Conservation (phyloP, 2,113 vertebrate genomes). For the Tyrannus savana region DNA sequence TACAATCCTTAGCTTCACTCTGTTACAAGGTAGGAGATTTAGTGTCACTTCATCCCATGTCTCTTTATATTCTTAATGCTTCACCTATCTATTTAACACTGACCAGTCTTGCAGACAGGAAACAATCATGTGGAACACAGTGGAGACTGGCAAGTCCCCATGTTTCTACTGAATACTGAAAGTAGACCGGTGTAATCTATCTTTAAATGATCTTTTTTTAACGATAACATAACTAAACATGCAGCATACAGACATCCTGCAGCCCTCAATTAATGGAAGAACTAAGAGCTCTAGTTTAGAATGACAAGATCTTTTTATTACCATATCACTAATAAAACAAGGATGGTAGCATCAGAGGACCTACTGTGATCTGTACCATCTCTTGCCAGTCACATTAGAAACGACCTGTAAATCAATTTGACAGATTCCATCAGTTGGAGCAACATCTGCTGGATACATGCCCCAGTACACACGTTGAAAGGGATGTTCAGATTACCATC, state of each 20-base stretch:
- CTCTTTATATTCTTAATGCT: neutral
- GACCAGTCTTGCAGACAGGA: neutral
- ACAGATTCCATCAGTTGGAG: slow-evolving; percentile 24
- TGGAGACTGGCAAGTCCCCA: fast-evolving
- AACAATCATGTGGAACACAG: neutral
- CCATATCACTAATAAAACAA: slow-evolving; percentile 18
- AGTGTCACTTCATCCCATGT: neutral
- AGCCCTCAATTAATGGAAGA: neutral
- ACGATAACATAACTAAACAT: neutral
- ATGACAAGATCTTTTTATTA: slow-evolving; percentile 30
- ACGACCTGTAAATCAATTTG: slow-evolving; percentile 17
- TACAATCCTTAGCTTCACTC: neutral
- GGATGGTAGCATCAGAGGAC: neutral
- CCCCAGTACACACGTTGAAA: neutral
- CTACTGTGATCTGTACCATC: neutral
- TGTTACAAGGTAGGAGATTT: neutral
- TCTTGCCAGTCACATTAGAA: slow-evolving; percentile 28
- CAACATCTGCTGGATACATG: neutral
- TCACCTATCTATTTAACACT: neutral
- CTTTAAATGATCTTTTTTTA: neutral
- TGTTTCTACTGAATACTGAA: neutral
- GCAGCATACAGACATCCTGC: neutral
- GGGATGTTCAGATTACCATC: neutral
- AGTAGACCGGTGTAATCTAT: neutral
- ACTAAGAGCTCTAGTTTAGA: neutral